Evolutionary conservation across 2,113 vertebrate species (phyloP).

Genomic region (Dipodomys ordii): DNA sequence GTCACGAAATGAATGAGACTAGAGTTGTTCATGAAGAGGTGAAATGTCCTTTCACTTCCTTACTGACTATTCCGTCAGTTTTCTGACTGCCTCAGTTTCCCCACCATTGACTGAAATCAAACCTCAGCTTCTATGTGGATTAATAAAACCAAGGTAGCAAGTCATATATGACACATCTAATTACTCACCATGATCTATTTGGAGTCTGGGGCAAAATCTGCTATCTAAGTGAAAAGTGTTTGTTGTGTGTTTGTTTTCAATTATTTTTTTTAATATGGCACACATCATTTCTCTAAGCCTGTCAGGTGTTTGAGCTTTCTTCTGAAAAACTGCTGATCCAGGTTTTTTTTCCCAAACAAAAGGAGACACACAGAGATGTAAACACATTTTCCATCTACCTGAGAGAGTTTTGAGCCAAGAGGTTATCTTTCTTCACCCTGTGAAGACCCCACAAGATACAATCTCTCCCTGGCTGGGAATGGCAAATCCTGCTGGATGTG

Average conservation of each 20-base stretch:
- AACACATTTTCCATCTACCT: slow-evolving; percentile 34
- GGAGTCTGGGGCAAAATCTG: slow-evolving; percentile 66
- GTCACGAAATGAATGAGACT: neutral
- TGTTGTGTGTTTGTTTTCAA: slow-evolving; percentile 63
- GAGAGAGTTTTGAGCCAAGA: slow-evolving; percentile 33
- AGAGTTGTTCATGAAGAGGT: fast-evolving
- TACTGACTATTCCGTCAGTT: neutral
- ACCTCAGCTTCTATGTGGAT: neutral
- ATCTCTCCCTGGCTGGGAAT: neutral
- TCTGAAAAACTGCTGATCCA: slow-evolving; percentile 62
- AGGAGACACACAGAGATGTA: slow-evolving; percentile 26
- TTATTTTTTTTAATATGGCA: slow-evolving; percentile 59
- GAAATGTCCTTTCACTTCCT: neutral
- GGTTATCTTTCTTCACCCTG: slow-evolving; percentile 57
- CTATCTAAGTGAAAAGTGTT: slow-evolving; percentile 39
- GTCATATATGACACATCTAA: slow-evolving; percentile 16
- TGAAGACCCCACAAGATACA: slow-evolving; percentile 2
- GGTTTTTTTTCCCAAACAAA: slow-evolving; percentile 71
- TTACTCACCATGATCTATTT: slow-evolving; percentile 37
- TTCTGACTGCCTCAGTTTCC: slow-evolving; percentile 2
- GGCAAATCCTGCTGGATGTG: neutral
- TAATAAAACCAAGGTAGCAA: neutral
- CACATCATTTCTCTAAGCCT: slow-evolving; percentile 80
- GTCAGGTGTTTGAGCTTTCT: slow-evolving; percentile 64
- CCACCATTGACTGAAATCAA: neutral